phyloP scores from a whole-genome alignment of 2,888 invertebrate genomes.

The Ypsolopha sequella region DNA sequence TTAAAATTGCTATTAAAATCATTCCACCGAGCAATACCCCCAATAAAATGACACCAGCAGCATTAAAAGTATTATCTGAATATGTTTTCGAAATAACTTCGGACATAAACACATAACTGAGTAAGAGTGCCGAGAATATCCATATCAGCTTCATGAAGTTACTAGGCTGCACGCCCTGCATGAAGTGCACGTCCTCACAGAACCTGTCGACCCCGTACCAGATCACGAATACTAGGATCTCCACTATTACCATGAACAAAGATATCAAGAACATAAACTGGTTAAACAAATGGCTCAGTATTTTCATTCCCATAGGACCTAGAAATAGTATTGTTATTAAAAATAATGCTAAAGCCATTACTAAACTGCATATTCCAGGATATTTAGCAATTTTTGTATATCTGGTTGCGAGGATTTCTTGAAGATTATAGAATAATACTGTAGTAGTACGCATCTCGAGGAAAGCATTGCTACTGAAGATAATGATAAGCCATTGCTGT shows the following conservation, averaged over 20 bases:
- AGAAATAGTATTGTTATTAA: conserved; percentile 34
- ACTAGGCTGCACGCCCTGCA: conserved; percentile 48
- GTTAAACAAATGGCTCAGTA: conserved; percentile 20
- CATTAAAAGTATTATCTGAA: conserved; percentile 3
- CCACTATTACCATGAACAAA: conserved; percentile 6
- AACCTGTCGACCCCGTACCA: conserved; percentile 49
- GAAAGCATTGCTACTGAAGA: conserved; percentile 26
- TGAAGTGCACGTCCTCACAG: conserved; percentile 58
- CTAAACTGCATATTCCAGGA: conserved; percentile 29
- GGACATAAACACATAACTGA: conserved; percentile 24
- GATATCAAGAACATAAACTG: conserved; percentile 18
- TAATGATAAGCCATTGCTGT: conserved; percentile 29
- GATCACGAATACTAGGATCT: conserved; percentile 28
- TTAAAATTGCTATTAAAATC: conserved; percentile 11
- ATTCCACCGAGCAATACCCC: conserved; percentile 7
- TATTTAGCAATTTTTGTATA: conserved; percentile 22
- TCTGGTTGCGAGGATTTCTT: conserved; percentile 27
- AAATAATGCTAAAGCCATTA: conserved; percentile 22
- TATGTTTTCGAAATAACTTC: conserved; percentile 16
- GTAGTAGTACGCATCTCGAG: conserved; percentile 26
- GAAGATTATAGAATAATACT: conserved; percentile 25
- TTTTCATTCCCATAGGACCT: conserved; percentile 22
- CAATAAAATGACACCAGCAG: conserved; percentile 17
- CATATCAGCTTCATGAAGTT: conserved; percentile 35
- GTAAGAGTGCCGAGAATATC: conserved; percentile 22